Conservation (phyloP, 2,888 invertebrate genomes). For the Apamea epomidion region DNA sequence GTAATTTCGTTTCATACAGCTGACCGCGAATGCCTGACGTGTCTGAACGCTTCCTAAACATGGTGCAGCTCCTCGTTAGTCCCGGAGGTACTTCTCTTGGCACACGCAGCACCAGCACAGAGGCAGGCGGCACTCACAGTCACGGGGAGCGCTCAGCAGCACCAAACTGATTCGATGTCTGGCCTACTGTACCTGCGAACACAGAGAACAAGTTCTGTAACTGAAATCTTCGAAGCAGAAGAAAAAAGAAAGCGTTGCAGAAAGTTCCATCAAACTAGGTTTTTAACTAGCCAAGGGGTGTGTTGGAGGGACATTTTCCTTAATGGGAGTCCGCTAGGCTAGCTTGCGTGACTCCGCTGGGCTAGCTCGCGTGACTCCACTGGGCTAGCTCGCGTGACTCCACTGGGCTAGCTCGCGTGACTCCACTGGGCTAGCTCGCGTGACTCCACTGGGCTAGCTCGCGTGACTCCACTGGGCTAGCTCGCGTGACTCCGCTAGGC, state of each 20-base stretch:
- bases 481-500: too few relatives aligned
- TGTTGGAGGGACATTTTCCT: too few relatives aligned
- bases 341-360: too few relatives aligned
- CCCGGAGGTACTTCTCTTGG: not conserved
- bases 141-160: not conserved
- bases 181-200: not conserved
- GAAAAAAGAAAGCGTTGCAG: not conserved
- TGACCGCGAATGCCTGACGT: not conserved
- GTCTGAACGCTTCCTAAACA: not conserved
- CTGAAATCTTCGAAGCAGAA: not conserved
- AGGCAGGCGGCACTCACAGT: not conserved
- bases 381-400: too few relatives aligned
- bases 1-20: not conserved
- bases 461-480: too few relatives aligned
- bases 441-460: too few relatives aligned
- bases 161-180: not conserved
- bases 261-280: too few relatives aligned
- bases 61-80: not conserved
- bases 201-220: slow-evolving; percentile 1
- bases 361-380: too few relatives aligned
- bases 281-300: too few relatives aligned
- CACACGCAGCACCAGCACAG: not conserved
- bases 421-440: too few relatives aligned
- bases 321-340: too few relatives aligned
- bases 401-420: too few relatives aligned